A percentile compares a stretch with the other conserved stretches of the same genome.
phyloP scores from a whole-genome alignment of 2,888 invertebrate genomes.

The Diogma glabrata region DNA sequence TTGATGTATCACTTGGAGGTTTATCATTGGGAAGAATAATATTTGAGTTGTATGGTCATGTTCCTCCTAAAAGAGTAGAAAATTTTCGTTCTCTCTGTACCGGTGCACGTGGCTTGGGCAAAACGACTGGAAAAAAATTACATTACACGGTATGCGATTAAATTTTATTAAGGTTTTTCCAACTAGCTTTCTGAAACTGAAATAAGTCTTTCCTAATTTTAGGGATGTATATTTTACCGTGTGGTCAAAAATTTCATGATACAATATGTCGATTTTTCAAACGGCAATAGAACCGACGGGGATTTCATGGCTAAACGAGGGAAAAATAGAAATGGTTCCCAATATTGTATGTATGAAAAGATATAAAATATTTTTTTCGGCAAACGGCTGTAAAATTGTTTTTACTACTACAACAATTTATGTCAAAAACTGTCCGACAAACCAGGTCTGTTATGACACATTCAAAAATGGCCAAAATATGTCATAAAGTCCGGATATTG shows the following conservation, averaged over 20 bases:
- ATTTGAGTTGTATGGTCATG: constrained; percentile 81
- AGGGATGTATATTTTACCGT: constrained; percentile 76
- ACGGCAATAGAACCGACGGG: constrained; percentile 94
- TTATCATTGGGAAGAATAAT: constrained; percentile 70
- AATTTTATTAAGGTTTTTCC: neutral
- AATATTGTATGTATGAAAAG: constrained; percentile 99
- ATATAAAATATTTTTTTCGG: no score
- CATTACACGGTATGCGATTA: constrained; percentile 58
- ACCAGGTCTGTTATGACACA: no score
- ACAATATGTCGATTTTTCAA: constrained; percentile 81
- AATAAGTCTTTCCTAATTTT: neutral
- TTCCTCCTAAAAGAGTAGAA: constrained; percentile 83
- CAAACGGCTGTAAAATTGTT: no score
- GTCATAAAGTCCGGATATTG: no score
- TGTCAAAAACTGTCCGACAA: no score
- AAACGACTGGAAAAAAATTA: constrained; percentile 68
- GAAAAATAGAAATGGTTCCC: constrained; percentile 95
- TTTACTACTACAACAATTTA: no score
- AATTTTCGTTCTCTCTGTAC: constrained; percentile 90
- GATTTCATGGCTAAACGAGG: constrained; percentile 99
- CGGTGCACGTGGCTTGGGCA: constrained; percentile 80
- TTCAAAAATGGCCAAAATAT: no score
- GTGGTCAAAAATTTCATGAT: constrained; percentile 98
- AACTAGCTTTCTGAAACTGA: no score
- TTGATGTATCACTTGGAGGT: constrained; percentile 86